These are phyloP conservation scores for Drosophila demipolita DNA, from an alignment of 2,888 invertebrate genomes.

Conservation along the genomic window DNA sequence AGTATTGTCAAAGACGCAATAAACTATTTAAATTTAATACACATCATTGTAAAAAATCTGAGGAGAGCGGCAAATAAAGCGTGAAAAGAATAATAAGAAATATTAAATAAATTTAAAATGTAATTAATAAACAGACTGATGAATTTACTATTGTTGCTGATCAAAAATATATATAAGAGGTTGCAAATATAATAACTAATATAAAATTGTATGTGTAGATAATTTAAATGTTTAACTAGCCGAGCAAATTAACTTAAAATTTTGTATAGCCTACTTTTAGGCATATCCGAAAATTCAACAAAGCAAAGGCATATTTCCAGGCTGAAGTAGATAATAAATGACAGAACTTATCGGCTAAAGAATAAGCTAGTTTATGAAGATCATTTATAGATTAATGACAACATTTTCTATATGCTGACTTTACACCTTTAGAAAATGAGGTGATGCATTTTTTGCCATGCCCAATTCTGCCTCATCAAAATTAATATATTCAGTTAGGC, in stretches of 20 bases:
- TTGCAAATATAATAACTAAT: too few relatives aligned
- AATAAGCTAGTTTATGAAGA: background rate
- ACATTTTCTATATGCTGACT: background rate
- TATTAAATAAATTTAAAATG: background rate
- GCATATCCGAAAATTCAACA: background rate
- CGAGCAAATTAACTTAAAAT: accelerated
- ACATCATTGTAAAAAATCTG: background rate
- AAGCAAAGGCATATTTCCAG: background rate
- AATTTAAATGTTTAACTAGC: background rate
- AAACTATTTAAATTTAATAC: background rate
- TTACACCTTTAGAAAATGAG: background rate
- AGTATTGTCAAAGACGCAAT: background rate
- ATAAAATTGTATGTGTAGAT: slow-evolving; percentile 2
- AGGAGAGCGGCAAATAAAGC: background rate
- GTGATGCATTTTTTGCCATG: background rate
- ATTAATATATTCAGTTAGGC: slow-evolving; percentile 71
- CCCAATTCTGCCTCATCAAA: slow-evolving; percentile 36
- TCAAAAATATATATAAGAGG: background rate
- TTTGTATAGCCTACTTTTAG: slow-evolving; percentile 25
- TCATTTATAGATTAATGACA: background rate
- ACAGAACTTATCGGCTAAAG: background rate
- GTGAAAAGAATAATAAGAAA: background rate
- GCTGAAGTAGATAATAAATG: slow-evolving; percentile 5
- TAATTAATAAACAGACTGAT: background rate
- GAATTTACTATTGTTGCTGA: background rate